Percentiles rank a stretch among this genome's conserved stretches.
Conservation (phyloP, 2,113 vertebrate species). For the Crypturellus undulatus region DNA sequence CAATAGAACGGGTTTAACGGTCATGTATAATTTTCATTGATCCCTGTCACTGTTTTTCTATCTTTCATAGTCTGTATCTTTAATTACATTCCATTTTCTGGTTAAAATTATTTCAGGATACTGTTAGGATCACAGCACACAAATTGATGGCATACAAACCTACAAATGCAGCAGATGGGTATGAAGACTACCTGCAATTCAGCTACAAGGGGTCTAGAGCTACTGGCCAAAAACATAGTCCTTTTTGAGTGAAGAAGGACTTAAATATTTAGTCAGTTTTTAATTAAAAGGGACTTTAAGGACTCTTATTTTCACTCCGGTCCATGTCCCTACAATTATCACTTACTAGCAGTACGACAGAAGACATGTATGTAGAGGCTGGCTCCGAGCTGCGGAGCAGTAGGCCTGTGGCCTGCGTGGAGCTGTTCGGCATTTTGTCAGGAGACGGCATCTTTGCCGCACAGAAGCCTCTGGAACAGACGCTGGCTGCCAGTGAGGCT, state of each 20-base stretch:
- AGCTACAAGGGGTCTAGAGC: neutral
- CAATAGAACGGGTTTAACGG: neutral
- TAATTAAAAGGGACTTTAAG: neutral
- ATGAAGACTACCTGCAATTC: neutral
- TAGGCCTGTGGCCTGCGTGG: neutral
- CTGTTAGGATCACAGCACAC: neutral
- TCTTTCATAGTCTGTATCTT: neutral
- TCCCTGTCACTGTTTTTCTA: too few relatives aligned
- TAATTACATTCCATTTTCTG: neutral
- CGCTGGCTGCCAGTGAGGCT: neutral
- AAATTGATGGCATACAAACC: neutral
- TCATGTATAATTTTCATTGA: too few relatives aligned
- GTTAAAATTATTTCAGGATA: neutral
- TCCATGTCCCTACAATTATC: neutral
- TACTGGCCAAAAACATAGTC: neutral
- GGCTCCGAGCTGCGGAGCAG: accelerated
- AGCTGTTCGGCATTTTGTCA: neutral
- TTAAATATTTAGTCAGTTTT: neutral
- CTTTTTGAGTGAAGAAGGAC: neutral
- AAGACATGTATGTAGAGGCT: neutral
- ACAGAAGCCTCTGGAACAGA: neutral
- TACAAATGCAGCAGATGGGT: neutral
- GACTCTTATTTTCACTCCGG: neutral
- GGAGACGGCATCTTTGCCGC: neutral
- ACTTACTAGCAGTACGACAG: neutral